Percentiles rank a stretch among this genome's conserved stretches.
phyloP scores from a whole-genome alignment of 2,888 invertebrate genomes.

The Morinoia aosen region DNA sequence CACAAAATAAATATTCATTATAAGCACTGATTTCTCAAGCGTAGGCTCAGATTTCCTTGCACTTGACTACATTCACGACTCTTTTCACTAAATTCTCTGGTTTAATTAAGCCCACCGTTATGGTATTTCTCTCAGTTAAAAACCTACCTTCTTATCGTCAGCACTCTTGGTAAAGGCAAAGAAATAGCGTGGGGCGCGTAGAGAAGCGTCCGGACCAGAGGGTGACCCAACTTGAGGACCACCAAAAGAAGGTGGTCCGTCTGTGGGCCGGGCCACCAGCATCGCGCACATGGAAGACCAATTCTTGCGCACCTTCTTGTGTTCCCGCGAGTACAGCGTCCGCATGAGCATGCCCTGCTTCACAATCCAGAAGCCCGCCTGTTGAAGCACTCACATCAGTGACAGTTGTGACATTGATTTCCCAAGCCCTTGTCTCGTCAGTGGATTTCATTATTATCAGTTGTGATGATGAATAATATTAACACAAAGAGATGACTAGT shows the following conservation, averaged over 20 bases:
- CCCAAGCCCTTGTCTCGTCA: background rate
- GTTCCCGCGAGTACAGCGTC: conserved; percentile 59
- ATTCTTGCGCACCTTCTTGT: conserved; percentile 66
- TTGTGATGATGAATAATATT: background rate
- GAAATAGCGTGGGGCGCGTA: background rate
- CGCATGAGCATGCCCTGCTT: conserved; percentile 60
- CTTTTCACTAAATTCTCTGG: background rate
- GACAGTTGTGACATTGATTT: background rate
- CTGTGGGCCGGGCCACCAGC: background rate
- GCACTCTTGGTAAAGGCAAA: background rate
- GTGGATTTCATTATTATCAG: background rate
- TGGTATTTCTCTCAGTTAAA: background rate
- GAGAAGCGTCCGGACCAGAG: background rate
- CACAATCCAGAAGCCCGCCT: background rate
- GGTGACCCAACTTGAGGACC: background rate
- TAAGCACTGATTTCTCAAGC: background rate
- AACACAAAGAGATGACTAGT: background rate
- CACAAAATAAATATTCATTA: background rate
- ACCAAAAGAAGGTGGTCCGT: background rate
- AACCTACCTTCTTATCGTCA: conserved; percentile 29
- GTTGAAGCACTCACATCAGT: background rate
- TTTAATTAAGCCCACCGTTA: background rate
- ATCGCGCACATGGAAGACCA: conserved; percentile 61
- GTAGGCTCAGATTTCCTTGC: background rate
- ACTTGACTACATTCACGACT: background rate